Evolutionary conservation across 1,140 invertebrate species (phyloP).

Genomic region (Anastrepha ludens): DNA sequence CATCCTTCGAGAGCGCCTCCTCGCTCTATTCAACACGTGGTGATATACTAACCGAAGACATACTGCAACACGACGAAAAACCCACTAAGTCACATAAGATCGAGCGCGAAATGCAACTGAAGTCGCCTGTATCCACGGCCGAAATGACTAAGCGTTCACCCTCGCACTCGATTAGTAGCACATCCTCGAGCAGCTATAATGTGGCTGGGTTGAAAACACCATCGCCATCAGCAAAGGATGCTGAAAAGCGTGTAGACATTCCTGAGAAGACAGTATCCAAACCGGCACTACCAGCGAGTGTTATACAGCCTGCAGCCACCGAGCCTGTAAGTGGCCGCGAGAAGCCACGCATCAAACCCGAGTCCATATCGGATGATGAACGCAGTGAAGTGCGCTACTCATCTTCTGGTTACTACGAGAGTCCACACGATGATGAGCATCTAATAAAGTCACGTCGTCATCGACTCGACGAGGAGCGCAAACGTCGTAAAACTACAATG

Average conservation of each 20-base stretch:
- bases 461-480: constrained; percentile 71
- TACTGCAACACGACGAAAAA: constrained; percentile 65
- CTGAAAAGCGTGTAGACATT: not conserved
- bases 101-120: constrained; percentile 41
- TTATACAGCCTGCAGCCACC: not conserved
- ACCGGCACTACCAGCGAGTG: not conserved
- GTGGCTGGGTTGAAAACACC: constrained; percentile 72
- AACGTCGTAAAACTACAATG: constrained; percentile 71
- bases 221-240: not conserved
- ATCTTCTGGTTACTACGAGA: constrained; percentile 87
- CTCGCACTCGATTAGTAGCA: constrained; percentile 78
- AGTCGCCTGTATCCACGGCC: constrained; percentile 28
- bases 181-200: constrained; percentile 81
- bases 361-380: constrained; percentile 81
- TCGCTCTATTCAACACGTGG: constrained; percentile 84
- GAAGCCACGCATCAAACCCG: constrained; percentile 63
- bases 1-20: constrained; percentile 87
- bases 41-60: constrained; percentile 78
- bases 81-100: constrained; percentile 25
- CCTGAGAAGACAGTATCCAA: not conserved
- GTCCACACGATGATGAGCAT: constrained; percentile 79
- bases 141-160: constrained; percentile 70
- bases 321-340: not conserved
- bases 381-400: constrained; percentile 81
- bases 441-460: constrained; percentile 63